Percentiles rank a stretch among this genome's conserved stretches.
phyloP scores from a whole-genome alignment of 2,113 vertebrate species.

The Rhinogobius similis region DNA sequence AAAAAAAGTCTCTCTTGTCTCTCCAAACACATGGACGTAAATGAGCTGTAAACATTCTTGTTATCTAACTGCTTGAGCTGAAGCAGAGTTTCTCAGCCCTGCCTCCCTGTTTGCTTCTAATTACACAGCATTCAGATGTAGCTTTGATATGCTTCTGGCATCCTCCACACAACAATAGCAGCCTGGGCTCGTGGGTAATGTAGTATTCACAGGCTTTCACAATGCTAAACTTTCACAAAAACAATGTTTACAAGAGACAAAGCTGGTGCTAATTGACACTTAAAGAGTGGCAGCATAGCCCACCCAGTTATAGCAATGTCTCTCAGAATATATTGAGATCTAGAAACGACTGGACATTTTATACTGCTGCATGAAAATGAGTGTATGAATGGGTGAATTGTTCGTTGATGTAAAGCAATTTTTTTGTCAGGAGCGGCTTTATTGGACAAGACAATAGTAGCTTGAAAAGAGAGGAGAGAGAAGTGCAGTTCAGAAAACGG shows the following conservation, averaged over 20 bases:
- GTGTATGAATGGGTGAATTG: neutral
- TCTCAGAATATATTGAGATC: neutral
- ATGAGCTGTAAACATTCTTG: slow-evolving; percentile 1
- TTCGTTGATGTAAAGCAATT: too few species aligned
- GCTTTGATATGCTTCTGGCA: slow-evolving; percentile 11
- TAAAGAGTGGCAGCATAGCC: neutral
- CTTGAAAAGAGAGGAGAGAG: too few species aligned
- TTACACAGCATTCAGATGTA: slow-evolving; percentile 9
- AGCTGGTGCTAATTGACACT: neutral
- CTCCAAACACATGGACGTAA: neutral
- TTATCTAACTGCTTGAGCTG: neutral
- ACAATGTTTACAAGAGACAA: neutral
- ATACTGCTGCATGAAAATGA: too few species aligned
- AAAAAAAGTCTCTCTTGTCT: too few species aligned
- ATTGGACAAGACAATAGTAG: too few species aligned
- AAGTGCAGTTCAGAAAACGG: too few species aligned
- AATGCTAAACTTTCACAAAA: neutral
- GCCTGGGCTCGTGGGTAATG: neutral
- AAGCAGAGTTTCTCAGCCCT: neutral
- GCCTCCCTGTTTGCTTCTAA: neutral
- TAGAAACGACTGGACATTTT: neutral
- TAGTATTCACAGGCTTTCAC: slow-evolving; percentile 5
- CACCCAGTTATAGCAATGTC: neutral
- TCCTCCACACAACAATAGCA: neutral
- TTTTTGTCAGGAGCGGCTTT: too few species aligned